Percentiles rank a stretch among this genome's conserved stretches.
Conservation (phyloP, 2,888 invertebrate species). For the Molorchus minor region DNA sequence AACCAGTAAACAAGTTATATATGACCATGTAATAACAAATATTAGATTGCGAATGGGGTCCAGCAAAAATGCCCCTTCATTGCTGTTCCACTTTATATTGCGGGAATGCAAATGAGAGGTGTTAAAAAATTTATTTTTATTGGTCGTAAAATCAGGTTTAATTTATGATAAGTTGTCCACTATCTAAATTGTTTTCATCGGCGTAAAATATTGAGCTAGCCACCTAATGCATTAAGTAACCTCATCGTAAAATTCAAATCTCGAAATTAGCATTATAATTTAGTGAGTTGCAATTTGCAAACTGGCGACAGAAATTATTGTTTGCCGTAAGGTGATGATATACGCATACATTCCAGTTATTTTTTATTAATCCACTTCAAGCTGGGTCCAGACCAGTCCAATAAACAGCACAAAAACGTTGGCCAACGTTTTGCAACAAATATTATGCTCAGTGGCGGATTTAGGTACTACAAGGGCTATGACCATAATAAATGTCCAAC, state of each 20-base stretch:
- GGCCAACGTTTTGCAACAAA: too few relatives aligned
- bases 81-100: constrained; percentile 12
- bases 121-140: constrained; percentile 22
- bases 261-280: too few relatives aligned
- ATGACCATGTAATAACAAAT: constrained; percentile 11
- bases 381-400: too few relatives aligned
- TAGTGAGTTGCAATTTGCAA: too few relatives aligned
- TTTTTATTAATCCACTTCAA: too few relatives aligned
- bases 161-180: constrained; percentile 11
- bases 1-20: constrained; percentile 19
- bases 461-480: too few relatives aligned
- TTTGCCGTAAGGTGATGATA: too few relatives aligned
- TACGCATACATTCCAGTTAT: too few relatives aligned
- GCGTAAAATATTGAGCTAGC: not conserved
- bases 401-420: too few relatives aligned
- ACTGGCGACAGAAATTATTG: too few relatives aligned
- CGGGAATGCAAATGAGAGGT: constrained; percentile 18
- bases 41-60: constrained; percentile 20
- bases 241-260: not conserved
- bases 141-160: constrained; percentile 3
- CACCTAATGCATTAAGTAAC: not conserved
- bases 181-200: constrained; percentile 7
- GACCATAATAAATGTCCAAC: too few relatives aligned
- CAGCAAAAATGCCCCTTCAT: constrained; percentile 24
- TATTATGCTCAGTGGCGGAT: too few relatives aligned